Conservation (phyloP, 1,140 invertebrate genomes). For the Wiebesia pumilae region DNA sequence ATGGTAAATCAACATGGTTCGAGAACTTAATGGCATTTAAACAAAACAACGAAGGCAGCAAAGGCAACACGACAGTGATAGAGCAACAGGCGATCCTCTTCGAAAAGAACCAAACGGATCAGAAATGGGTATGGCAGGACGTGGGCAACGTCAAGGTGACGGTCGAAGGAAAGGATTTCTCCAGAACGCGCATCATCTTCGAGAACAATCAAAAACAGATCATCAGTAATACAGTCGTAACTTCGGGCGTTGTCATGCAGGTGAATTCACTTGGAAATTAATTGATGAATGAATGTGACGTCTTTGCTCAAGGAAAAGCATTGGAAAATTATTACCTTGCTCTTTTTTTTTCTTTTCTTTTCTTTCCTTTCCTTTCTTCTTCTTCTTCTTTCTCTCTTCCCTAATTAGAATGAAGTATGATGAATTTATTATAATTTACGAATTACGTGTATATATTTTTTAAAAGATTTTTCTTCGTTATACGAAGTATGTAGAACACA, state of each 20-base stretch:
- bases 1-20: neutral
- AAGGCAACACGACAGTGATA: constrained; percentile 66
- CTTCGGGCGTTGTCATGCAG: constrained; percentile 71
- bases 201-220: constrained; percentile 66
- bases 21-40: neutral
- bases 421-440: too few relatives aligned
- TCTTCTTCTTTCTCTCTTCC: too few relatives aligned
- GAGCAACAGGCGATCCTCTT: constrained; percentile 67
- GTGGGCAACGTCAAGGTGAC: constrained; percentile 73
- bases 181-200: constrained; percentile 72
- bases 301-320: neutral
- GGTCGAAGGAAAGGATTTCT: constrained; percentile 75
- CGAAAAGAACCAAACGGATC: constrained; percentile 49
- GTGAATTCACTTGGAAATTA: constrained; percentile 54
- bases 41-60: constrained; percentile 48
- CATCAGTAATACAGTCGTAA: constrained; percentile 75
- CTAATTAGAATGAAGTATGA: too few relatives aligned
- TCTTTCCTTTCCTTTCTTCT: too few relatives aligned
- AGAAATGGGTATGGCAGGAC: constrained; percentile 63
- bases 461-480: too few relatives aligned
- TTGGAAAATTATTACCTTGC: too few relatives aligned
- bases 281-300: neutral
- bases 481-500: too few relatives aligned
- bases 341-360: too few relatives aligned
- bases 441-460: too few relatives aligned